These are phyloP conservation scores for Perca schrenkii DNA, from an alignment of 2,113 vertebrate species.

Conservation along the genomic window DNA sequence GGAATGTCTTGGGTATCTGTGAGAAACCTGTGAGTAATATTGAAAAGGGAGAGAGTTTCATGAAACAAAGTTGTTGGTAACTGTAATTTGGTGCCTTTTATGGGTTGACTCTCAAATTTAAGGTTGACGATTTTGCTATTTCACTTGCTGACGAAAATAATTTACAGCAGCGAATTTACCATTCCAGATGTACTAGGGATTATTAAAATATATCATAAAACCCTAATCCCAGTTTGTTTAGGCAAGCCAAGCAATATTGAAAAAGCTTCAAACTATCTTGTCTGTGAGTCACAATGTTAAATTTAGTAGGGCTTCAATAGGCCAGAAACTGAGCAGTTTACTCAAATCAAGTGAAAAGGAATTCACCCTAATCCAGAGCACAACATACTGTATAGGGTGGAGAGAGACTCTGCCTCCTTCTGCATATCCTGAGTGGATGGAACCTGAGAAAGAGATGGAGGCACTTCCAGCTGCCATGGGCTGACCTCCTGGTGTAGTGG, in stretches of 20 bases:
- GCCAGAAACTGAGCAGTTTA: slow-evolving; percentile 47
- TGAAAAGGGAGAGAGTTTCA: slow-evolving; percentile 1
- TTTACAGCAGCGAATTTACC: not conserved
- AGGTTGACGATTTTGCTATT: not conserved
- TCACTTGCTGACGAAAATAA: not conserved
- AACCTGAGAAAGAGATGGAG: slow-evolving; percentile 88
- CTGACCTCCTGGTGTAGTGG: slow-evolving; percentile 80
- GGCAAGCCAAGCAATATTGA: slow-evolving; percentile 11
- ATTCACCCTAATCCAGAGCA: slow-evolving; percentile 51
- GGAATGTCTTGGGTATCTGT: slow-evolving; percentile 76
- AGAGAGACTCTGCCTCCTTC: slow-evolving; percentile 82
- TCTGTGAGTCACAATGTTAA: slow-evolving; percentile 50
- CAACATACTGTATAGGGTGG: slow-evolving; percentile 82
- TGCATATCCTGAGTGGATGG: slow-evolving; percentile 88
- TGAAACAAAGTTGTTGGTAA: slow-evolving; percentile 20
- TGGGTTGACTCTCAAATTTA: not conserved
- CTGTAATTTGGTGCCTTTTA: not conserved
- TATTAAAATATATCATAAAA: slow-evolving; percentile 24
- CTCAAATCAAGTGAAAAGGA: slow-evolving; percentile 61
- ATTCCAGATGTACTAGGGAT: slow-evolving; percentile 2
- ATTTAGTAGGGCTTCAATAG: slow-evolving; percentile 43
- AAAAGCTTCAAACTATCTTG: slow-evolving; percentile 26
- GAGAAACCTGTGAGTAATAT: slow-evolving; percentile 74
- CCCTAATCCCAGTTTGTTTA: slow-evolving; percentile 3
- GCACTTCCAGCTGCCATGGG: slow-evolving; percentile 84